phyloP scores from a whole-genome alignment of 1,140 invertebrate species.

The Drusus annulatus region DNA sequence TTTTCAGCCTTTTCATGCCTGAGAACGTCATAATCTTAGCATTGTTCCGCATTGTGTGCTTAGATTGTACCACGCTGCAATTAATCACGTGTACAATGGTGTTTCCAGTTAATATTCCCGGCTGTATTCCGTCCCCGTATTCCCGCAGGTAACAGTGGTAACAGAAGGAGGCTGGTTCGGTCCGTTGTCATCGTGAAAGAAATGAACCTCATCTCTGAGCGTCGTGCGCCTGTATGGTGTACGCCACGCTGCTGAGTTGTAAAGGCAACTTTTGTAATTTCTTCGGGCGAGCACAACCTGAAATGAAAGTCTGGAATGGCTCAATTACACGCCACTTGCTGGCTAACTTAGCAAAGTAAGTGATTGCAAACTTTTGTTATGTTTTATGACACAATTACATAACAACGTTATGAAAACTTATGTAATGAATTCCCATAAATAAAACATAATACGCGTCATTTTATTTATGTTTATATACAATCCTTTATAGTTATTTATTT shows the following conservation, averaged over 20 bases:
- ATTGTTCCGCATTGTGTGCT: constrained; percentile 4
- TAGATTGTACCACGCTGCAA: constrained; percentile 18
- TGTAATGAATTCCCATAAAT: too few relatives aligned
- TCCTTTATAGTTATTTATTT: too few relatives aligned
- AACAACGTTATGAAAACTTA: too few relatives aligned
- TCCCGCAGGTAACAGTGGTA: neutral
- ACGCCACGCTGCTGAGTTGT: constrained; percentile 18
- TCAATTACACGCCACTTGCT: constrained; percentile 43
- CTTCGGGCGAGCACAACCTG: constrained; percentile 24
- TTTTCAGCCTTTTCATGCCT: neutral
- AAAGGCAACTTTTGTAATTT: constrained; percentile 42
- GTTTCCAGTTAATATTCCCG: neutral
- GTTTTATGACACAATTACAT: too few relatives aligned
- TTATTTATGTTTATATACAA: too few relatives aligned
- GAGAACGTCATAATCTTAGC: constrained; percentile 20
- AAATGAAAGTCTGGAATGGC: constrained; percentile 41
- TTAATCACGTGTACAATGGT: constrained; percentile 31
- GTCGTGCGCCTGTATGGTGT: neutral
- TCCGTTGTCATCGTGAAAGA: constrained; percentile 18
- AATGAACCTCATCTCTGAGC: constrained; percentile 20
- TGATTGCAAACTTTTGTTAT: neutral
- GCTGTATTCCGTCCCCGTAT: neutral
- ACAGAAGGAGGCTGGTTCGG: constrained; percentile 15
- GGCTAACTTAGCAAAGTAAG: constrained; percentile 3
- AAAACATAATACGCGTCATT: too few relatives aligned